phyloP scores from a whole-genome alignment of 2,888 invertebrate species.

The Eupithecia subfuscata region DNA sequence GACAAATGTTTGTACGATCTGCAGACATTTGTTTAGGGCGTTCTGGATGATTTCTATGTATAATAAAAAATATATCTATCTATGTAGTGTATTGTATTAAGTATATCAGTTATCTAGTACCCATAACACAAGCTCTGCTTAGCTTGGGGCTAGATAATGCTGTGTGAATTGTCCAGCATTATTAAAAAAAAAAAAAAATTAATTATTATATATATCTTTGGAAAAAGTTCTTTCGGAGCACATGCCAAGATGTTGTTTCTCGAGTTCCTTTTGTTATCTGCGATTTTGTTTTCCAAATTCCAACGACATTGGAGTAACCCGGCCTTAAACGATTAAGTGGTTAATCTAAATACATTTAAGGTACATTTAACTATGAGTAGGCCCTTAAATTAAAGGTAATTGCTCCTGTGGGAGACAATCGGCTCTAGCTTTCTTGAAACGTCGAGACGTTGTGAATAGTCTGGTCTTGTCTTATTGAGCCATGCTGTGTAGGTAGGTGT shows the following conservation, averaged over 20 bases:
- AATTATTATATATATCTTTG: too few relatives aligned
- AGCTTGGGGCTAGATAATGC: too few relatives aligned
- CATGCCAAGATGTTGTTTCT: not conserved
- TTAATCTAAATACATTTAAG: slow-evolving; percentile 40
- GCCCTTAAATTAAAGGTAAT: slow-evolving; percentile 36
- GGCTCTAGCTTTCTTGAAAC: slow-evolving; percentile 11
- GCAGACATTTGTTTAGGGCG: too few relatives aligned
- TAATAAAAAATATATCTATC: too few relatives aligned
- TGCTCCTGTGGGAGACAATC: slow-evolving; percentile 19
- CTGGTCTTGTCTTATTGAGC: not conserved
- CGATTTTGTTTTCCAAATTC: slow-evolving; percentile 29
- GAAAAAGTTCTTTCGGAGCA: not conserved
- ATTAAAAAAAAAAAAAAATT: too few relatives aligned
- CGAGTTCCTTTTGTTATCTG: not conserved
- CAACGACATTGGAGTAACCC: slow-evolving; percentile 31
- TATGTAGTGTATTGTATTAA: too few relatives aligned
- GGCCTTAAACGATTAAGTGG: slow-evolving; percentile 33
- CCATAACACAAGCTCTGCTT: too few relatives aligned
- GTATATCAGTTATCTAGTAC: too few relatives aligned
- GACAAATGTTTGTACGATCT: too few relatives aligned
- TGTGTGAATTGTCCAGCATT: too few relatives aligned
- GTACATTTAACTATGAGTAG: slow-evolving; percentile 37
- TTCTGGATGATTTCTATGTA: too few relatives aligned
- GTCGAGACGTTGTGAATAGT: not conserved
- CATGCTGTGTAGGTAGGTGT: not conserved